phyloP scores from a whole-genome alignment of 2,888 invertebrate species.

The Drosophila birchii region DNA sequence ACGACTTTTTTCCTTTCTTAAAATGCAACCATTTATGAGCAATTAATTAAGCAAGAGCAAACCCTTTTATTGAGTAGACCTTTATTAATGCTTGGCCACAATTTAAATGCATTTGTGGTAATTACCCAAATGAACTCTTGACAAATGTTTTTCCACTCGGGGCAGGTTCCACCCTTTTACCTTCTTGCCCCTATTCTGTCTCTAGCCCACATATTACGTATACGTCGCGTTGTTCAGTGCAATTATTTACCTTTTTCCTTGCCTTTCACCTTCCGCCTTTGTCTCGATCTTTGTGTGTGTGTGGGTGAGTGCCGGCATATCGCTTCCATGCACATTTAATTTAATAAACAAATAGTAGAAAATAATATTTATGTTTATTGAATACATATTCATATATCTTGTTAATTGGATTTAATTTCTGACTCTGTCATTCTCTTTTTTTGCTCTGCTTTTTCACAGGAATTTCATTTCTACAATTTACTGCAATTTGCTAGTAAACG shows the following conservation, averaged over 20 bases:
- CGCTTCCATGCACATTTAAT: conserved; percentile 30
- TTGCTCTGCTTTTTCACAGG: conserved; percentile 40
- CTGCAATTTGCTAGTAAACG: conserved; percentile 63
- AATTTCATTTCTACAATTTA: conserved; percentile 73
- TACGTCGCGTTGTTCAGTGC: conserved; percentile 20
- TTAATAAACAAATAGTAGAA: conserved; percentile 40
- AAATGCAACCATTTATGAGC: background rate
- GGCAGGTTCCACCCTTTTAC: background rate
- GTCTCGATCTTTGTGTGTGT: conserved; percentile 7
- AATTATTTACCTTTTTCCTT: conserved; percentile 31
- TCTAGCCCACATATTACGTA: conserved; percentile 28
- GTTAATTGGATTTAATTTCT: conserved; percentile 31
- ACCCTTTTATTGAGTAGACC: background rate
- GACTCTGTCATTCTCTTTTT: background rate
- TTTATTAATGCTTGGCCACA: conserved; percentile 5
- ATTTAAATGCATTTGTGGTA: conserved; percentile 20
- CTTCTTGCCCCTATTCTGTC: background rate
- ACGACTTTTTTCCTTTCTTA: background rate
- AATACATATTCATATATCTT: conserved; percentile 7
- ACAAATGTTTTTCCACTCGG: conserved; percentile 14
- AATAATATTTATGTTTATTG: conserved; percentile 18
- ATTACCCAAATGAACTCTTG: conserved; percentile 21
- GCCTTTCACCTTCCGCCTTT: background rate
- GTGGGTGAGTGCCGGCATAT: conserved; percentile 7
- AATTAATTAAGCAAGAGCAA: conserved; percentile 7